phyloP scores from a whole-genome alignment of 2,797 vertebrate genomes.

The Smutsia gigantea region DNA sequence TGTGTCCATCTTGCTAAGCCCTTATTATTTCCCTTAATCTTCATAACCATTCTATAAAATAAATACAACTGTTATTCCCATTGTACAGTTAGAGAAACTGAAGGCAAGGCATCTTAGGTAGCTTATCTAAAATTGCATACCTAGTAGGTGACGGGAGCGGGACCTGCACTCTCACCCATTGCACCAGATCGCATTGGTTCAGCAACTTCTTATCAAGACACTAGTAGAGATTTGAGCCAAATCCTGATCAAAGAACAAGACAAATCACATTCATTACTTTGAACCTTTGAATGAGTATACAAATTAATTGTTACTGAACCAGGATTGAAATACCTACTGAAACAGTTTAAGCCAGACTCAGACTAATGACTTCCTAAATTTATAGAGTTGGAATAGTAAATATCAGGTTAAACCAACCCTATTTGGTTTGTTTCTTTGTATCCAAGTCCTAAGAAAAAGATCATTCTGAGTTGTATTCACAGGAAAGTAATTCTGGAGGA shows the following conservation, averaged over 20 bases:
- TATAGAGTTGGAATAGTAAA: background rate
- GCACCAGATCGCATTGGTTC: background rate
- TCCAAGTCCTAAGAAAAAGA: background rate
- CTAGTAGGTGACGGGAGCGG: background rate
- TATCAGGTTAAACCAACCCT: background rate
- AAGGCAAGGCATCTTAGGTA: background rate
- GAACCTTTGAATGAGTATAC: background rate
- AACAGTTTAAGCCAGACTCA: background rate
- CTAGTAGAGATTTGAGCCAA: background rate
- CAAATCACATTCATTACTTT: background rate
- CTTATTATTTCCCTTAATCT: background rate
- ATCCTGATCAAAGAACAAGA: background rate
- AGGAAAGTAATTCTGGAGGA: background rate
- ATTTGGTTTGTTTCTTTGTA: background rate
- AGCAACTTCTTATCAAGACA: background rate
- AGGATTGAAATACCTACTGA: background rate
- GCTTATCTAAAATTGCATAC: background rate
- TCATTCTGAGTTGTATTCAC: background rate
- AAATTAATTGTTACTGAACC: background rate
- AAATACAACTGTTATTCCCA: background rate
- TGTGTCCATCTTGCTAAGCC: background rate
- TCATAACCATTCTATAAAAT: background rate
- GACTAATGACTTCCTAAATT: background rate
- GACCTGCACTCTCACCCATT: accelerated
- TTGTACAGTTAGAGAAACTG: background rate